phyloP scores from a whole-genome alignment of 2,113 vertebrate genomes.

The Thunnus thynnus region DNA sequence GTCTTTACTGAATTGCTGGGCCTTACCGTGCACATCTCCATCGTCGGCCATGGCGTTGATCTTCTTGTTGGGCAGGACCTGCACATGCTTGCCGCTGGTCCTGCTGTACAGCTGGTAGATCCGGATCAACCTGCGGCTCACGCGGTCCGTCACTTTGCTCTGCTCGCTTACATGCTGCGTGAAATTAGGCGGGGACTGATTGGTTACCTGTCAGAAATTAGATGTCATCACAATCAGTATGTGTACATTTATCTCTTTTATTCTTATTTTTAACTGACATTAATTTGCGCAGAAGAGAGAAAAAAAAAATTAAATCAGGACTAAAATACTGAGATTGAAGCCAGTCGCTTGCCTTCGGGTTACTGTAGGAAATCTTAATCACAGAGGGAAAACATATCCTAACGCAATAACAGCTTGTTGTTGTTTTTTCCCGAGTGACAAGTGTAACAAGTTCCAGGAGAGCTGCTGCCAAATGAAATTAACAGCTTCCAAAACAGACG shows the following conservation, averaged over 20 bases:
- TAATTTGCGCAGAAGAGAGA: neutral
- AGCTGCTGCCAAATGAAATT: conserved; percentile 50
- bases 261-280: neutral
- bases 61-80: conserved; percentile 98
- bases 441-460: conserved; percentile 45
- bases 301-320: no score
- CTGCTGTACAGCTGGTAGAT: conserved; percentile 99
- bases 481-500: conserved; percentile 49
- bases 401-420: conserved; percentile 35
- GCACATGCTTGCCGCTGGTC: conserved; percentile 99
- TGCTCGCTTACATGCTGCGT: conserved; percentile 99
- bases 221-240: conserved; percentile 83
- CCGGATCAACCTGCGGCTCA: conserved; percentile 97
- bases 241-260: conserved; percentile 25
- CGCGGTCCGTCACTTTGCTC: conserved; percentile 98
- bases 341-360: neutral
- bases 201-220: conserved; percentile 99
- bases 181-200: conserved; percentile 99
- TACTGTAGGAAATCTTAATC: conserved; percentile 2
- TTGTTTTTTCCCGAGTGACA: conserved; percentile 37
- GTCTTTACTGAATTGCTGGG: neutral
- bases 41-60: conserved; percentile 99
- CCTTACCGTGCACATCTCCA: conserved; percentile 95
- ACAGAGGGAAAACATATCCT: neutral
- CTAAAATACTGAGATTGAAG: neutral